phyloP scores from a whole-genome alignment of 2,797 vertebrate species.

The Chaetophractus vellerosus region DNA sequence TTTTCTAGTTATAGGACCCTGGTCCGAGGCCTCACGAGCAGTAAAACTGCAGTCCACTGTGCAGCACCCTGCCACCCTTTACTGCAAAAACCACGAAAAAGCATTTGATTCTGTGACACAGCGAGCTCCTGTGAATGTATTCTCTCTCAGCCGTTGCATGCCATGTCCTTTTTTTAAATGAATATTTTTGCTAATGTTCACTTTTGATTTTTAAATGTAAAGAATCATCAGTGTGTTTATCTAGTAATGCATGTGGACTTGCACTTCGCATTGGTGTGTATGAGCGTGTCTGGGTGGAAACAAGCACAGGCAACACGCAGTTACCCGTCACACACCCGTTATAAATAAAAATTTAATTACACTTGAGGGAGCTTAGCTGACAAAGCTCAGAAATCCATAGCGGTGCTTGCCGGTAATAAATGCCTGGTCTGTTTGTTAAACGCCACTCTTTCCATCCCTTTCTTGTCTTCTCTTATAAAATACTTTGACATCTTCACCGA shows the following conservation, averaged over 20 bases:
- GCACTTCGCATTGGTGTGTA: slow-evolving; percentile 79
- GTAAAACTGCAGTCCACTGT: slow-evolving; percentile 77
- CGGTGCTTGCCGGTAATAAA: slow-evolving; percentile 88
- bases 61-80: slow-evolving; percentile 64
- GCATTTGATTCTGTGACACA: slow-evolving; percentile 73
- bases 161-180: slow-evolving; percentile 84
- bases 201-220: slow-evolving; percentile 83
- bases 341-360: slow-evolving; percentile 92
- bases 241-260: slow-evolving; percentile 84
- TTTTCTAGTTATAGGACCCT: slow-evolving; percentile 76
- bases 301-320: slow-evolving; percentile 86
- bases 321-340: slow-evolving; percentile 89
- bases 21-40: slow-evolving; percentile 74
- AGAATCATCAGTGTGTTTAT: slow-evolving; percentile 77
- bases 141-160: slow-evolving; percentile 77
- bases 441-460: slow-evolving; percentile 83
- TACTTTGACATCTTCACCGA: slow-evolving; percentile 83
- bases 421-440: slow-evolving; percentile 90
- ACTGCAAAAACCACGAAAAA: slow-evolving; percentile 79
- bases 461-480: slow-evolving; percentile 84
- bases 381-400: slow-evolving; percentile 90
- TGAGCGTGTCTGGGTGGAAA: slow-evolving; percentile 56
- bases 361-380: slow-evolving; percentile 89
- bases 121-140: slow-evolving; percentile 67
- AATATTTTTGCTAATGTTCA: slow-evolving; percentile 85